phyloP scores from a whole-genome alignment of 2,888 invertebrate genomes.

The Bibio marci region DNA sequence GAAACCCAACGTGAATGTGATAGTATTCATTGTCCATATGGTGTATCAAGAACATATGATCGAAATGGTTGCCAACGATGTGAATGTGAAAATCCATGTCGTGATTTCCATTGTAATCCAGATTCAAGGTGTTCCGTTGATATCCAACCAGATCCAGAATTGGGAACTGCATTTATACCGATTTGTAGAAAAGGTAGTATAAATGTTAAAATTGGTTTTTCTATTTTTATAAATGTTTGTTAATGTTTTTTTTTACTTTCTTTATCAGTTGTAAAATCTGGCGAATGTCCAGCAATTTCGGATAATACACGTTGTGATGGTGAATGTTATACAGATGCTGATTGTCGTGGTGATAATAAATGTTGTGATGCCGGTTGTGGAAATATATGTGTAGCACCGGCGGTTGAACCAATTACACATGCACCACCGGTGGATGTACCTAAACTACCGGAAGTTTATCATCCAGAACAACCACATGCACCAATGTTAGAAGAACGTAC shows the following conservation, averaged over 20 bases:
- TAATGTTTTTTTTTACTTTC: no score
- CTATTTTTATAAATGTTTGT: no score
- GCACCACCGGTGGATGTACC: conserved; percentile 27
- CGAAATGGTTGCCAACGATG: conserved; percentile 51
- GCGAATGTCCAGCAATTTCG: conserved; percentile 41
- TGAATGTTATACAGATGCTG: conserved; percentile 65
- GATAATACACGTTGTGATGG: conserved; percentile 39
- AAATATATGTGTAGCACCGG: conserved; percentile 45
- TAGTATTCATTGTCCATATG: conserved; percentile 50
- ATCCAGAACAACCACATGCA: conserved; percentile 25
- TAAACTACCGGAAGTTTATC: conserved; percentile 24
- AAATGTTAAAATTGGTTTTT: no score
- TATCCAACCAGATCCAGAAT: conserved; percentile 18
- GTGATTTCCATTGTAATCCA: conserved; percentile 37
- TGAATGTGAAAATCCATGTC: conserved; percentile 60
- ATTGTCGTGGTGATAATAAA: conserved; percentile 60
- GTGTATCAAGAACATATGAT: conserved; percentile 43
- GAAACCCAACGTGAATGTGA: conserved; percentile 42
- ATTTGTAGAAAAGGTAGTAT: conserved; percentile 20
- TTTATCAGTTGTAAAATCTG: conserved; percentile 55
- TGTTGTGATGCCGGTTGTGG: conserved; percentile 72
- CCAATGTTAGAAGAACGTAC: conserved; percentile 34
- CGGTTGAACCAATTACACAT: conserved; percentile 19
- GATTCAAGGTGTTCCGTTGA: conserved; percentile 53
- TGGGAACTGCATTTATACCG: conserved; percentile 18